Conservation (phyloP, 2,113 vertebrate genomes). For the Gymnocephalus cernua region DNA sequence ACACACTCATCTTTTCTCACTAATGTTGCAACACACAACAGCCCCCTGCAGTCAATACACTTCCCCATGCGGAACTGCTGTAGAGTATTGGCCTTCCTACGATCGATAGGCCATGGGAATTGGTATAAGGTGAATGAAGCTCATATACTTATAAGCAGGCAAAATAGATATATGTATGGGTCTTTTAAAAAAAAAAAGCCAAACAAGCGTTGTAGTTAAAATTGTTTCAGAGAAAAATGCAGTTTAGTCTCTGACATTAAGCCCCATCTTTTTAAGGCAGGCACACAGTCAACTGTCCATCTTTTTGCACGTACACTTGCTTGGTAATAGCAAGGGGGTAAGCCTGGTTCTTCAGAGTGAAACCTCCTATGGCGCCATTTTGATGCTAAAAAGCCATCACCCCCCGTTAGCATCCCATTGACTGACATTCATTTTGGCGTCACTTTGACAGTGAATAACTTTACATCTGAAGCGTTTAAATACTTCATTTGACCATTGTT, state of each 20-base stretch:
- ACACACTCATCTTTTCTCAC: constrained; percentile 79
- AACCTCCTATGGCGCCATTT: no score
- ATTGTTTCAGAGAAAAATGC: background rate
- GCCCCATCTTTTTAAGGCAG: background rate
- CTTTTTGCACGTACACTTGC: background rate
- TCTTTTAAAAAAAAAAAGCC: constrained; percentile 1
- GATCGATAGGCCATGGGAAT: constrained; percentile 61
- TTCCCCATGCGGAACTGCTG: constrained; percentile 67
- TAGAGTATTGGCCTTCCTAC: constrained; percentile 35
- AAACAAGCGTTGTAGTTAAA: background rate
- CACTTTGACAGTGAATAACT: no score
- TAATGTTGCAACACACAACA: constrained; percentile 71
- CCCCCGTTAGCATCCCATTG: no score
- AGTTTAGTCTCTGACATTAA: background rate
- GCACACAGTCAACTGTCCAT: background rate
- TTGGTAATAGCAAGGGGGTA: no score
- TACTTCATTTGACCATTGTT: no score
- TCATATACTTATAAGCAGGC: constrained; percentile 10
- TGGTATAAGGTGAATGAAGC: constrained; percentile 33
- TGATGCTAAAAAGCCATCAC: no score
- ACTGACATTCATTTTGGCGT: no score
- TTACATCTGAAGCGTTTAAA: no score
- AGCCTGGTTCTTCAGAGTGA: no score
- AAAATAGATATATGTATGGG: constrained; percentile 3
- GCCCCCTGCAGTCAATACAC: constrained; percentile 71